phyloP scores from a whole-genome alignment of 2,888 invertebrate species.

The Tethea ocularis region DNA sequence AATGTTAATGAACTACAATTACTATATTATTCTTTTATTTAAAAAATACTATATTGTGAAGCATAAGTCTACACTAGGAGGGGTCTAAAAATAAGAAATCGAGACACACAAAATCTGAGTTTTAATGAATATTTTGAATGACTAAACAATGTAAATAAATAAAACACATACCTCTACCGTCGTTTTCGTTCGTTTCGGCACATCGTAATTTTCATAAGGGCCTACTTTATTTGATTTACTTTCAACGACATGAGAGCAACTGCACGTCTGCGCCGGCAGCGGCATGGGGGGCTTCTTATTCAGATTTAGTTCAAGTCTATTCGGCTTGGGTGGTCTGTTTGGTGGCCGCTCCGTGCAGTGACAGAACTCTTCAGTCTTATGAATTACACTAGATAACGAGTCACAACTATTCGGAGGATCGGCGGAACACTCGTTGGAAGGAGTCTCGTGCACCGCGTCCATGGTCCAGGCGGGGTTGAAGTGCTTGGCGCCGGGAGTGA shows the following conservation, averaged over 20 bases:
- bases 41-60: too few relatives aligned
- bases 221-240: constrained; percentile 65
- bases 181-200: constrained; percentile 86
- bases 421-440: constrained; percentile 17
- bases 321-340: constrained; percentile 85
- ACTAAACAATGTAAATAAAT: not conserved
- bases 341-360: constrained; percentile 70
- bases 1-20: too few relatives aligned
- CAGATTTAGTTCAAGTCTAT: constrained; percentile 48
- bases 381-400: constrained; percentile 22
- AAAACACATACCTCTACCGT: constrained; percentile 75
- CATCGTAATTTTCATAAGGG: constrained; percentile 91
- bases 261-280: constrained; percentile 44
- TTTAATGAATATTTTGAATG: not conserved
- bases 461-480: constrained; percentile 85
- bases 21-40: too few relatives aligned
- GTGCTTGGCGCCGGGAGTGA: constrained; percentile 76
- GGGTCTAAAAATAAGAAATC: too few relatives aligned
- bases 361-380: constrained; percentile 54
- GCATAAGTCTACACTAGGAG: too few relatives aligned
- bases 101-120: too few relatives aligned
- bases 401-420: constrained; percentile 33
- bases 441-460: constrained; percentile 63
- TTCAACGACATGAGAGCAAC: constrained; percentile 46
- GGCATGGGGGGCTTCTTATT: constrained; percentile 64